phyloP scores from a whole-genome alignment of 1,140 invertebrate species.

The Bombus terrestris region DNA sequence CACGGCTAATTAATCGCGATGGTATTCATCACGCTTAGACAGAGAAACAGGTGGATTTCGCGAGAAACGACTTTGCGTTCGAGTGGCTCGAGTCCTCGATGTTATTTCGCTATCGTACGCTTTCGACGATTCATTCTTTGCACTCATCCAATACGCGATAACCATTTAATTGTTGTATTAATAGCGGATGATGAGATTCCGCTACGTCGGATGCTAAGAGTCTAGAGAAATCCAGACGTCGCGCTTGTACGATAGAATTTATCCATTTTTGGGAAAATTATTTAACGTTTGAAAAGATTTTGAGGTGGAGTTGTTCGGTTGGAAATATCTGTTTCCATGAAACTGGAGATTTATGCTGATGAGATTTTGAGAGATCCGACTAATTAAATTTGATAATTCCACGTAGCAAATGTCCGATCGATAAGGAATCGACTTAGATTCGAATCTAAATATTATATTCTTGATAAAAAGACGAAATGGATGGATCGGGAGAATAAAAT shows the following conservation, averaged over 20 bases:
- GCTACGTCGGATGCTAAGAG: not conserved
- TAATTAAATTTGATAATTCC: not conserved
- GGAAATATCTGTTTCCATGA: not conserved
- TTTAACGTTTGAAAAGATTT: not conserved
- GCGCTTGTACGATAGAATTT: too few species aligned
- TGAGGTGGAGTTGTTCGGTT: not conserved
- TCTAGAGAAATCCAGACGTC: not conserved
- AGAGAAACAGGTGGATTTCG: not conserved
- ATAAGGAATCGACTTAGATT: not conserved
- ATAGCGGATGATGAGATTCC: not conserved
- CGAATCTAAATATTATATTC: not conserved
- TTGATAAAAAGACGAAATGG: not conserved
- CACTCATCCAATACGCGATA: not conserved
- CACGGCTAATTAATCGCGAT: conserved; percentile 30
- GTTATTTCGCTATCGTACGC: not conserved
- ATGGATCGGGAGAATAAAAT: not conserved
- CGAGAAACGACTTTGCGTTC: not conserved
- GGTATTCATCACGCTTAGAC: not conserved
- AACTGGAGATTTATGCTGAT: not conserved
- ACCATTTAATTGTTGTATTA: conserved; percentile 22
- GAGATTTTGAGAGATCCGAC: not conserved
- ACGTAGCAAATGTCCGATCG: not conserved
- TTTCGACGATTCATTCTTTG: not conserved
- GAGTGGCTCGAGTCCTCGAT: not conserved
- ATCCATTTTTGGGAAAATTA: not conserved